These are phyloP conservation scores for Caracal caracal DNA, from an alignment of 2,113 vertebrate genomes.

Conservation along the genomic window DNA sequence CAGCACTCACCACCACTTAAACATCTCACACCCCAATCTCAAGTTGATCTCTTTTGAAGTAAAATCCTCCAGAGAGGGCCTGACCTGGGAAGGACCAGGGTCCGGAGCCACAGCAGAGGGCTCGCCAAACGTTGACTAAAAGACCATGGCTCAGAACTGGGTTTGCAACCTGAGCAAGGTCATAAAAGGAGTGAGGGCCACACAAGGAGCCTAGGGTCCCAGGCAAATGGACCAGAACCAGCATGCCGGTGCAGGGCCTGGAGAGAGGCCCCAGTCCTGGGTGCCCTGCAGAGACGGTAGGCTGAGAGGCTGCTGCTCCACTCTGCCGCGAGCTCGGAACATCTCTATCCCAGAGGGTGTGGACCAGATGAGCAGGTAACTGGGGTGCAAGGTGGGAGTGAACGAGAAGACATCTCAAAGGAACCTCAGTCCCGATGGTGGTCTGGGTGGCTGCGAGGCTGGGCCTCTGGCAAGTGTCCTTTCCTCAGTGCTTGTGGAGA, in stretches of 20 bases:
- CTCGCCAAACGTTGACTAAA: background rate
- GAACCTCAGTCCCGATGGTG: no score
- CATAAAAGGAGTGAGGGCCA: background rate
- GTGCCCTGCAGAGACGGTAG: background rate
- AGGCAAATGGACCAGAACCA: fast-evolving
- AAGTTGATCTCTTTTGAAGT: background rate
- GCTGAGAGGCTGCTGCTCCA: background rate
- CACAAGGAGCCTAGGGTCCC: no score
- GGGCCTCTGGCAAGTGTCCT: fast-evolving
- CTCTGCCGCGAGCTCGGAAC: background rate
- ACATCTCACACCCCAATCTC: background rate
- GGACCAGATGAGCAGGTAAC: background rate
- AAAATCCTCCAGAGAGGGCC: background rate
- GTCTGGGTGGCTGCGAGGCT: no score
- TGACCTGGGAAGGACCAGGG: background rate
- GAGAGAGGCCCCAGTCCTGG: no score
- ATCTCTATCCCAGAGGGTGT: background rate
- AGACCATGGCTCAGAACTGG: background rate
- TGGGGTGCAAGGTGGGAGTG: background rate
- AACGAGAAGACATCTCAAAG: background rate
- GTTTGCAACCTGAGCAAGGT: background rate
- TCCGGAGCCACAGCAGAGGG: background rate
- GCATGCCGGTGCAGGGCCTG: no score
- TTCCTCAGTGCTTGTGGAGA: background rate
- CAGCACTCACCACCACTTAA: no score